These are phyloP conservation scores for Choristoneura rosaceana DNA, from an alignment of 2,888 invertebrate species.

Conservation along the genomic window DNA sequence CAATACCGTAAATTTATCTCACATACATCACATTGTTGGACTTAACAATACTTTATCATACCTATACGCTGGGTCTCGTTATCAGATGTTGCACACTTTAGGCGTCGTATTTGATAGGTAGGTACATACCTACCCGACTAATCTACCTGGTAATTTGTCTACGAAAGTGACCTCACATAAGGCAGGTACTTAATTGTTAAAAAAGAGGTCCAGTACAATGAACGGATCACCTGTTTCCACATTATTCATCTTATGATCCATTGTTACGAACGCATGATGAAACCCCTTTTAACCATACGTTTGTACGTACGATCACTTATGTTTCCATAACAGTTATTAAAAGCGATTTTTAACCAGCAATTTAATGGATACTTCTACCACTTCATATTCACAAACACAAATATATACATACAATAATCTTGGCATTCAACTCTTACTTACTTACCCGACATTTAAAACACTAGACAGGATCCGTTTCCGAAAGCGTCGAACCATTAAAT, in stretches of 20 bases:
- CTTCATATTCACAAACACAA: constrained; percentile 32
- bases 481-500: constrained; percentile 35
- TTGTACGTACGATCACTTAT: constrained; percentile 49
- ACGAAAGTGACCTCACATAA: constrained; percentile 22
- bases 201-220: constrained; percentile 32
- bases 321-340: constrained; percentile 53
- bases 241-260: constrained; percentile 48
- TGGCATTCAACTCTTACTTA: constrained; percentile 14
- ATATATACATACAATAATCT: constrained; percentile 15
- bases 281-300: constrained; percentile 56
- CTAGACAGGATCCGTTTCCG: constrained; percentile 37
- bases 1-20: constrained; percentile 18
- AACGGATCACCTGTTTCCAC: constrained; percentile 37
- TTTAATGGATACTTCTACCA: constrained; percentile 17
- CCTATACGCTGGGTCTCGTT: neutral
- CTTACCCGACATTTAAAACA: constrained; percentile 7
- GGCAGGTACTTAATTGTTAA: constrained; percentile 31
- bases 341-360: constrained; percentile 47
- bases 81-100: constrained; percentile 30
- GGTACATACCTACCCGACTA: neutral
- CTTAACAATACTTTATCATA: constrained; percentile 20
- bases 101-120: constrained; percentile 3
- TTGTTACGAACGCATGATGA: constrained; percentile 60
- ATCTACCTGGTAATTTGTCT: constrained; percentile 27
- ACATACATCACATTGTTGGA: neutral